These are phyloP conservation scores for Xenentodon cancila DNA, from an alignment of 2,797 vertebrate species.

Conservation along the genomic window DNA sequence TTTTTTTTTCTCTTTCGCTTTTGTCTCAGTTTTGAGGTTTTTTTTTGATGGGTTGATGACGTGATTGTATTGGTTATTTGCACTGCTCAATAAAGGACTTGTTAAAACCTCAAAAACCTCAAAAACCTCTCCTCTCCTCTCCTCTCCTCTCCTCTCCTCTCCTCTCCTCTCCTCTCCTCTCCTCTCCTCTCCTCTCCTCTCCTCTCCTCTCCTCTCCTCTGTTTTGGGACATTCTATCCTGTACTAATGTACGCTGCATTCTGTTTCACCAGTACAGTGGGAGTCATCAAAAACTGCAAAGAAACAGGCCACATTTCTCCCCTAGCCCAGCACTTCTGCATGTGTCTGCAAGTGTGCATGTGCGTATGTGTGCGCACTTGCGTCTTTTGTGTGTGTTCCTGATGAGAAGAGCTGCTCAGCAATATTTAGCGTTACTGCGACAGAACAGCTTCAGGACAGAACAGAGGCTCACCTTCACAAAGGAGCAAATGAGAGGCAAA, in stretches of 20 bases:
- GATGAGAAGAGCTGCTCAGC: slow-evolving; percentile 79
- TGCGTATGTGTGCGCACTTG: slow-evolving; percentile 37
- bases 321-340: slow-evolving; percentile 80
- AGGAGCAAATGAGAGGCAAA: slow-evolving; percentile 54
- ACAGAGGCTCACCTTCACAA: slow-evolving; percentile 72
- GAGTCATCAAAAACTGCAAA: slow-evolving; percentile 82
- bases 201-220: slow-evolving; percentile 42
- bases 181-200: slow-evolving; percentile 42
- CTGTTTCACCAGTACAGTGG: slow-evolving; percentile 76
- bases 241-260: slow-evolving; percentile 78
- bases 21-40: too few species aligned
- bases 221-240: slow-evolving; percentile 70
- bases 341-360: slow-evolving; percentile 47
- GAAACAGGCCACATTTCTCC: slow-evolving; percentile 81
- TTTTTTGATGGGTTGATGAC: too few species aligned
- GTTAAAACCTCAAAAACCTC: not conserved
- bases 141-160: slow-evolving; percentile 42
- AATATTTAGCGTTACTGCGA: slow-evolving; percentile 81
- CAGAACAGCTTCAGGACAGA: slow-evolving; percentile 74
- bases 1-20: too few species aligned
- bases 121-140: slow-evolving; percentile 35
- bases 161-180: slow-evolving; percentile 42
- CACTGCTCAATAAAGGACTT: not conserved
- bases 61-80: not conserved
- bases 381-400: slow-evolving; percentile 36